Evolutionary conservation across 2,888 invertebrate species (phyloP).

Genomic region (Torymus auratus): DNA sequence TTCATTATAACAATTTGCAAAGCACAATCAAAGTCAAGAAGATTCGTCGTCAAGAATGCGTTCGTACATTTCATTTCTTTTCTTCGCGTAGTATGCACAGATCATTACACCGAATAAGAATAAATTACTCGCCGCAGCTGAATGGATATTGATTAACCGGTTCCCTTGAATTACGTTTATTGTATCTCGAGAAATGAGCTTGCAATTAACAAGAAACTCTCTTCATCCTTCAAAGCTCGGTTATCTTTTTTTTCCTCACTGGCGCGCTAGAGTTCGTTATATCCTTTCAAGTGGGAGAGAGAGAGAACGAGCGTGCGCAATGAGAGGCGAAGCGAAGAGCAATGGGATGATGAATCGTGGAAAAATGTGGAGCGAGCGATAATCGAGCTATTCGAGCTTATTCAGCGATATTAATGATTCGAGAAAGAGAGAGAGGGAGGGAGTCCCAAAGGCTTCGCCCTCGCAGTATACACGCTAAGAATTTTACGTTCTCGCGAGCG

Average conservation of each 20-base stretch:
- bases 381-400: slow-evolving; percentile 40
- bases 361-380: slow-evolving; percentile 47
- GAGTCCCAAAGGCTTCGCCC: neutral
- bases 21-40: no score
- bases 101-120: no score
- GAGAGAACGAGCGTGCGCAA: neutral
- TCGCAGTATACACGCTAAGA: neutral
- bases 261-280: neutral
- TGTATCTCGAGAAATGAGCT: slow-evolving; percentile 11
- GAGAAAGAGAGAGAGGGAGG: neutral
- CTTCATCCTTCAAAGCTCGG: slow-evolving; percentile 20
- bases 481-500: slow-evolving; percentile 11
- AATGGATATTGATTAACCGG: slow-evolving; percentile 23
- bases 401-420: slow-evolving; percentile 46
- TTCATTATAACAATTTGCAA: no score
- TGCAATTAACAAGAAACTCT: slow-evolving; percentile 16
- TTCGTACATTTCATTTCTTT: no score
- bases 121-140: neutral
- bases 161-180: slow-evolving; percentile 3
- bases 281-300: slow-evolving; percentile 4
- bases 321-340: slow-evolving; percentile 23
- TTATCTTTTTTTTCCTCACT: slow-evolving; percentile 4
- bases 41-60: no score
- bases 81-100: no score
- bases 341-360: slow-evolving; percentile 37